These are phyloP conservation scores for Sympetrum striolatum DNA, from an alignment of 2,888 invertebrate species.

Conservation along the genomic window DNA sequence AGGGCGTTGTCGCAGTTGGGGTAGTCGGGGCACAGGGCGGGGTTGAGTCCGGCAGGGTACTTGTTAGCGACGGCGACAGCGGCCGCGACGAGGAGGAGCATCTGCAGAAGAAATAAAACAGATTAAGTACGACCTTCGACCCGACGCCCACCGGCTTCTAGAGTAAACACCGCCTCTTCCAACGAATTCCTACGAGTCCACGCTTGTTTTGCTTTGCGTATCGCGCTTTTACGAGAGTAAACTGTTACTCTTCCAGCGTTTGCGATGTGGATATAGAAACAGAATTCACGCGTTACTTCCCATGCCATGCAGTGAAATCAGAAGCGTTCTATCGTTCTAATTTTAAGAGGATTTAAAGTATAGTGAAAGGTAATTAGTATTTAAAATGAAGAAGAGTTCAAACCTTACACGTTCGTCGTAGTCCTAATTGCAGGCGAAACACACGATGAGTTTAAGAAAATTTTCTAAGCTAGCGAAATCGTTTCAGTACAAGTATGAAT, in stretches of 20 bases:
- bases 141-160: neutral
- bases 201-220: neutral
- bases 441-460: no score
- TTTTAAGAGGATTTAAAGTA: no score
- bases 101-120: neutral
- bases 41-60: conserved; percentile 67
- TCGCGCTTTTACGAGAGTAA: neutral
- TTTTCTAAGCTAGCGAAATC: no score
- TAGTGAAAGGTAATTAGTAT: no score
- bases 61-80: conserved; percentile 61
- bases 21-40: conserved; percentile 68
- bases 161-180: neutral
- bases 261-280: neutral
- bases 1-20: conserved; percentile 63
- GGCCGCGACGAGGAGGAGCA: conserved; percentile 52
- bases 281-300: neutral
- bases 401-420: no score
- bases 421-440: no score
- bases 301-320: neutral
- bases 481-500: no score
- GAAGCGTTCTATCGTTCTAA: no score
- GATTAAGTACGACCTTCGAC: neutral
- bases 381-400: no score
- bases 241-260: neutral
- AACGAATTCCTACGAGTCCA: neutral